Base-by-base conservation (phyloP, 2,113 vertebrate genomes). In the Periophthalmus modestus region DNA sequence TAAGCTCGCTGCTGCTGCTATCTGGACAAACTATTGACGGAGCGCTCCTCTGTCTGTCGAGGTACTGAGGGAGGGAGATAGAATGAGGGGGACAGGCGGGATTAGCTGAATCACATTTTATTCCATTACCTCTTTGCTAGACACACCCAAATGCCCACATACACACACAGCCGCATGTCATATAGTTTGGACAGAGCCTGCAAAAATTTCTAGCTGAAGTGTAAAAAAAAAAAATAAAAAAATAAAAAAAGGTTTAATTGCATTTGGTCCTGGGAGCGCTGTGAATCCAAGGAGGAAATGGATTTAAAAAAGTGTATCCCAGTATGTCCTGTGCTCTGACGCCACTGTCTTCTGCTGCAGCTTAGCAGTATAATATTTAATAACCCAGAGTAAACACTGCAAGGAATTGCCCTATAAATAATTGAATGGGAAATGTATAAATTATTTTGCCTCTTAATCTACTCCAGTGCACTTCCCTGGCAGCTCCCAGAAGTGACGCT, bases 371-470 rank as follows among this genome's bases (percentile, higher is more conserved):
- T 87, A 83, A 91, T 93, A 92, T 91, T 91, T 91, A 92, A 93
- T 93, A 91, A 93, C 88, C 88, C 77, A 21, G 87, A 86, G 86
- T 93, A 93, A 93, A 92, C 88, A 92, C 84, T 81, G 83, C 10
- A 73, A 92, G 89, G 88, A 91, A 92, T 87, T 88, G 87, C 89
- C 91, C 78, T 68, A 89, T 93, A 92, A 93, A 93, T 93, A 91
- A 94, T 93, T 93, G 88, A 93, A 88, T 77, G 50, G 57, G 77
- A 88, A 93, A 89, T 92, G 84, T 92, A 93, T 93, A 89, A 93
- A 91, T 92, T 88, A 92, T 90, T 89, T 90, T 70, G 81, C 77
- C 75, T 82, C 76, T 81, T 89, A 88, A 93, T 92, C 88, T 86
- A 84, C 86, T 88, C 83, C 74, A 74, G 84, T 85, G 82, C 85